These are phyloP conservation scores for Candidula unifasciata DNA, from an alignment of 2,888 invertebrate genomes.

Conservation along the genomic window DNA sequence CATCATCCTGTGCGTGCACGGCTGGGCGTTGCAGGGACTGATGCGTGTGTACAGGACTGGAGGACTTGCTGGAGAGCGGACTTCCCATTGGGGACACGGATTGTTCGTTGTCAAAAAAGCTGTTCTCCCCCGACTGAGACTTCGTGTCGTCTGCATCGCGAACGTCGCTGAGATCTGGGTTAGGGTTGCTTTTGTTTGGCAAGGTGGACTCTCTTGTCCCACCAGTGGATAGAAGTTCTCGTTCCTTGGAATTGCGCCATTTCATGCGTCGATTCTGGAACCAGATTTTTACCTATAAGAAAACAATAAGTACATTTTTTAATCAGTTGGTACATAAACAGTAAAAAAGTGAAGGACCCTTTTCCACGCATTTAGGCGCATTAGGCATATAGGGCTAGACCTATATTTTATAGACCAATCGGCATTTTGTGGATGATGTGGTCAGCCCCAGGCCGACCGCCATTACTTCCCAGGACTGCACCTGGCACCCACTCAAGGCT, in stretches of 20 bases:
- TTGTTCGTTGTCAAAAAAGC: conserved; percentile 51
- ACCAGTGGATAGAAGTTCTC: conserved; percentile 93
- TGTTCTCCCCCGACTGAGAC: conserved; percentile 51
- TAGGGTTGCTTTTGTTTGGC: conserved; percentile 97
- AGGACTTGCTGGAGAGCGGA: conserved; percentile 50
- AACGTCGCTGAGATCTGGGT: conserved; percentile 92
- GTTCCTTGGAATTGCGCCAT: conserved; percentile 98
- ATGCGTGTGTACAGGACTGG: conserved; percentile 32
- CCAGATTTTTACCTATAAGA: conserved; percentile 89
- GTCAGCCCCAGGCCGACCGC: too few species aligned
- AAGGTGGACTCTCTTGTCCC: conserved; percentile 96
- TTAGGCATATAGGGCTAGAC: too few species aligned
- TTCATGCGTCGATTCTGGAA: conserved; percentile 99
- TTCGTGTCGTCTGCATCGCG: conserved; percentile 60
- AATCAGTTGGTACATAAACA: too few species aligned
- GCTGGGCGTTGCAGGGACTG: conserved; percentile 39
- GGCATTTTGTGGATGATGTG: too few species aligned
- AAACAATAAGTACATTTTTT: not conserved
- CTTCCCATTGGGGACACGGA: conserved; percentile 54
- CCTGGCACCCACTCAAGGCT: too few species aligned
- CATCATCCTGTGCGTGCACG: conserved; percentile 47
- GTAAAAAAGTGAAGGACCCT: too few species aligned
- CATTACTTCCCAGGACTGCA: too few species aligned
- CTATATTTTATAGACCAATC: too few species aligned
- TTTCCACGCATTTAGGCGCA: too few species aligned